A percentile compares a stretch with the other conserved stretches of the same genome.
These are phyloP conservation scores for Pangasius larnaudii DNA, from an alignment of 2,797 vertebrate species.

Conservation along the genomic window DNA sequence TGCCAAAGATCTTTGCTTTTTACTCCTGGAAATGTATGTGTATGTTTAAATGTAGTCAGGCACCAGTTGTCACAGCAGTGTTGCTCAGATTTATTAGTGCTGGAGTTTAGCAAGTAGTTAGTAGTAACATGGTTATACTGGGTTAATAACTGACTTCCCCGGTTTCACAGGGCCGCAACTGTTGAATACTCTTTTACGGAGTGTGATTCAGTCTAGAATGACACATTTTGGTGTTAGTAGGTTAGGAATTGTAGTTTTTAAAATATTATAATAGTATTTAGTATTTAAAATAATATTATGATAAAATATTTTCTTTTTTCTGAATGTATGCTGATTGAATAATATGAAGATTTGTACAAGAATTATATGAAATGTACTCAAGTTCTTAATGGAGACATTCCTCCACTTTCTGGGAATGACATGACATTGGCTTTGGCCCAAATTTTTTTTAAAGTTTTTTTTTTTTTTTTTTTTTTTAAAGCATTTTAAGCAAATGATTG, in stretches of 20 bases:
- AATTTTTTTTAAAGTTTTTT: not conserved
- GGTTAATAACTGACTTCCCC: not conserved
- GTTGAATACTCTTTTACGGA: not conserved
- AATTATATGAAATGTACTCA: not conserved
- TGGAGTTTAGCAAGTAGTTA: conserved; percentile 5
- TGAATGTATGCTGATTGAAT: not conserved
- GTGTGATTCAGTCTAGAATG: not conserved
- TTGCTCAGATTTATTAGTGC: not conserved
- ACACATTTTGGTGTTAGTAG: not conserved
- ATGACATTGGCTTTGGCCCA: conserved; percentile 44
- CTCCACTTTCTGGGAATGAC: conserved; percentile 16
- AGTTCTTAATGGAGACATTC: not conserved
- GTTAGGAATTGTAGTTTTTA: not conserved
- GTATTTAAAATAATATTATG: not conserved
- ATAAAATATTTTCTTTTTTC: not conserved
- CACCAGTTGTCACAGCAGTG: not conserved
- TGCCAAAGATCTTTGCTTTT: not conserved
- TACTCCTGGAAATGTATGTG: not conserved
- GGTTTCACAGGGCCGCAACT: not conserved
- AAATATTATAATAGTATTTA: not conserved
- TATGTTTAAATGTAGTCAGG: not conserved
- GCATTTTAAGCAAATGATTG: conserved; percentile 42
- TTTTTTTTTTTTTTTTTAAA: not conserved
- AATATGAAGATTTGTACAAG: not conserved
- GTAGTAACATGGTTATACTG: not conserved